A percentile compares a stretch with the other conserved stretches of the same genome.
Evolutionary conservation across 1,140 invertebrate species (phyloP).

Genomic region (Macrosteles quadrilineatus): DNA sequence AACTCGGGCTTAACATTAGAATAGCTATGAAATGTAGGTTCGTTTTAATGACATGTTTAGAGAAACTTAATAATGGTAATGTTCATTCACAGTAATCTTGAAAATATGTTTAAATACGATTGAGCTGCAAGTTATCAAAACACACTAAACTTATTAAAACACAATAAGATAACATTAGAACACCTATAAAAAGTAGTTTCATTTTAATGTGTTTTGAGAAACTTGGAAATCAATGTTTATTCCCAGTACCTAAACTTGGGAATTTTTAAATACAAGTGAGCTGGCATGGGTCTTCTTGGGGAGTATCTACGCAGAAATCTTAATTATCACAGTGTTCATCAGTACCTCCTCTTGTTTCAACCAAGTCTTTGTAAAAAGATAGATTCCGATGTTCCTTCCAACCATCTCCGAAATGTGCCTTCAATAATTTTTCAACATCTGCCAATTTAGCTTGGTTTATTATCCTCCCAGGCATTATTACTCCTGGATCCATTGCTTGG

Average conservation of each 20-base stretch:
- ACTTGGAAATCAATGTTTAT: too few relatives aligned
- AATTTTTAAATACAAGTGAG: too few relatives aligned
- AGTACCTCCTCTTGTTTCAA: not conserved
- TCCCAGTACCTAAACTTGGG: too few relatives aligned
- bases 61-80: not conserved
- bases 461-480: not conserved
- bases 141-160: too few relatives aligned
- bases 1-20: not conserved
- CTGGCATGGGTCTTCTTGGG: too few relatives aligned
- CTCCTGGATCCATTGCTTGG: not conserved
- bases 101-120: too few relatives aligned
- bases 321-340: not conserved
- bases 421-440: slow-evolving; percentile 25
- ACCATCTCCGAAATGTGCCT: too few relatives aligned
- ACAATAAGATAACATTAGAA: too few relatives aligned
- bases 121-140: too few relatives aligned
- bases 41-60: not conserved
- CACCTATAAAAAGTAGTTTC: too few relatives aligned
- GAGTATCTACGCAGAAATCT: not conserved
- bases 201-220: too few relatives aligned
- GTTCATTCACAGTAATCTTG: not conserved
- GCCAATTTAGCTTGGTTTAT: slow-evolving; percentile 22
- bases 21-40: not conserved
- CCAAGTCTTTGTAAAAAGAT: not conserved
- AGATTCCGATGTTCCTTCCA: slow-evolving; percentile 25